A percentile compares a stretch with the other conserved stretches of the same genome.
These are phyloP conservation scores for Pseudochirops cupreus DNA, from an alignment of 2,797 vertebrate genomes.

Conservation along the genomic window DNA sequence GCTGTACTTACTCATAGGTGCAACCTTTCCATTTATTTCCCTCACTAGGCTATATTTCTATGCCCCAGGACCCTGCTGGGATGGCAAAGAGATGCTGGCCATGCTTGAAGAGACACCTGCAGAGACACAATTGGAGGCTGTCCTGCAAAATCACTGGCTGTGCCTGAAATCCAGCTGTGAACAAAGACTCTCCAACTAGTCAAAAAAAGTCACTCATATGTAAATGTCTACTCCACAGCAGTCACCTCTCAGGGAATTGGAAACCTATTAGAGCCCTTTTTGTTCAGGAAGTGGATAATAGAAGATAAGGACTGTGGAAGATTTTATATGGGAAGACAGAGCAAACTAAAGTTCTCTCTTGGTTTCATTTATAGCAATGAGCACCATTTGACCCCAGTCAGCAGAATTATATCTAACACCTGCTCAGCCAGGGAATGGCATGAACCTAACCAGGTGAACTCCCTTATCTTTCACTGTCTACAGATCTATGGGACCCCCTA, in stretches of 20 bases:
- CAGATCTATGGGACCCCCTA: not conserved
- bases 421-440: not conserved
- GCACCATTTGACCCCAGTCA: not conserved
- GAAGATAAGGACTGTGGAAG: not conserved
- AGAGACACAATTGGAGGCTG: constrained; percentile 3
- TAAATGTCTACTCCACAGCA: not conserved
- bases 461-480: not conserved
- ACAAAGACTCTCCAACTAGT: constrained; percentile 1
- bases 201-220: constrained; percentile 2
- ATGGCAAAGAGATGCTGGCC: not conserved
- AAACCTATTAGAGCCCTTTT: not conserved
- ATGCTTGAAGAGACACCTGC: constrained; percentile 5
- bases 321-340: not conserved
- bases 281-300: not conserved
- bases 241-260: not conserved
- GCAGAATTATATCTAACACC: not conserved
- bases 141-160: constrained; percentile 3
- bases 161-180: not conserved
- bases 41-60: not conserved
- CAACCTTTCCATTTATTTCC: not conserved
- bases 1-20: not conserved
- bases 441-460: not conserved
- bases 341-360: not conserved
- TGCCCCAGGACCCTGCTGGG: not conserved
- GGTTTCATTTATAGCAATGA: not conserved